A percentile compares a stretch with the other conserved stretches of the same genome.
Conservation (phyloP, 2,113 vertebrate genomes). For the Morone chrysops region DNA sequence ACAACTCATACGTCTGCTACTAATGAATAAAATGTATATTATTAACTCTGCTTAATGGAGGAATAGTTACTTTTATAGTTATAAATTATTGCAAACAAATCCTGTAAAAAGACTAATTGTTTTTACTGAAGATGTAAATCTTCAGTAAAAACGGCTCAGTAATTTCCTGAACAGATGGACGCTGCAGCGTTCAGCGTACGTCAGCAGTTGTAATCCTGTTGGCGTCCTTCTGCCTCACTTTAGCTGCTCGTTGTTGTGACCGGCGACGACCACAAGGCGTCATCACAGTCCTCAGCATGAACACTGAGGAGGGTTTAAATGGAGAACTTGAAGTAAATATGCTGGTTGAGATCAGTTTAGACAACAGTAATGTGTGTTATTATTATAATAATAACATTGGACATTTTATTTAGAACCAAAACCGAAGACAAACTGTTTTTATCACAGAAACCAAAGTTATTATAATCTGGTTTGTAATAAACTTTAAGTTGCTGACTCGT, state of each 20-base stretch:
- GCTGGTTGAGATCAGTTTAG: background rate
- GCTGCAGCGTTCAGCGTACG: too few relatives aligned
- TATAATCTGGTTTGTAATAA: background rate
- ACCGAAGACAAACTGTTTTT: background rate
- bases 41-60: too few relatives aligned
- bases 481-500: background rate
- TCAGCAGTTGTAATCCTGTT: too few relatives aligned
- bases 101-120: background rate
- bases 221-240: too few relatives aligned
- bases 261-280: slow-evolving; percentile 2
- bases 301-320: background rate
- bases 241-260: background rate
- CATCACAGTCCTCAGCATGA: background rate
- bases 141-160: too few relatives aligned
- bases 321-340: background rate
- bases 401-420: background rate
- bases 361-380: background rate
- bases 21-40: too few relatives aligned
- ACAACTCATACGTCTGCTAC: too few relatives aligned
- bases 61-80: background rate
- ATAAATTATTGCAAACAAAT: background rate
- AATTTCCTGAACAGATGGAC: too few relatives aligned
- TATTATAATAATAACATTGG: too few relatives aligned
- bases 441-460: background rate
- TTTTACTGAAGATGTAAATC: too few relatives aligned